These are phyloP conservation scores for Calameuta idolon DNA, from an alignment of 2,888 invertebrate species.

Conservation along the genomic window DNA sequence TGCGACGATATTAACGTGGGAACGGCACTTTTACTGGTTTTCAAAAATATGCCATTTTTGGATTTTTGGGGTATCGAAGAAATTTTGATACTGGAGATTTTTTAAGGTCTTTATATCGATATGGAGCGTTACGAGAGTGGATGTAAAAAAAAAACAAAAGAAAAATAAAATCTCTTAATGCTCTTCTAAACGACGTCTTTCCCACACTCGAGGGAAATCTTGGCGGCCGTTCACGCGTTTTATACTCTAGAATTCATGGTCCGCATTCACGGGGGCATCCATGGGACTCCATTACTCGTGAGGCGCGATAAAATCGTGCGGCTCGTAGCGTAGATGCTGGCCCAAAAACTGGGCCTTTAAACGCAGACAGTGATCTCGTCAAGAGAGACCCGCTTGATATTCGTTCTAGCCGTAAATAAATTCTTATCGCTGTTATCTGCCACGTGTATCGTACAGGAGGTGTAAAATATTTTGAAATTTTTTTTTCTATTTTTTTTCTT, in stretches of 20 bases:
- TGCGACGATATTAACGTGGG: not conserved
- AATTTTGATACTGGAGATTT: not conserved
- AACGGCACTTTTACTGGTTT: not conserved
- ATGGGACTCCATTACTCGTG: conserved; percentile 22
- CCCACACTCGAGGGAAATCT: conserved; percentile 6
- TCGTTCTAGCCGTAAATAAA: conserved; percentile 37
- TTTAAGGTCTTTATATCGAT: not conserved
- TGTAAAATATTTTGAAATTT: not conserved
- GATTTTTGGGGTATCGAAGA: not conserved
- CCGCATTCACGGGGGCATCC: not conserved
- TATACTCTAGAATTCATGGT: not conserved
- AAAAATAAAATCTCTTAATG: not conserved
- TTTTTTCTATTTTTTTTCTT: not conserved
- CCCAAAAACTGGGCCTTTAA: conserved; percentile 2
- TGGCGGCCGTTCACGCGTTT: not conserved
- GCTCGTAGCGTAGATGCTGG: conserved; percentile 28
- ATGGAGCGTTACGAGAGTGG: not conserved
- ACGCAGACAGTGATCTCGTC: not conserved
- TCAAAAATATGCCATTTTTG: not conserved
- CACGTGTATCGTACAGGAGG: not conserved
- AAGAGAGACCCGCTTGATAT: conserved; percentile 11
- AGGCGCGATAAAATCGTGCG: conserved; percentile 39
- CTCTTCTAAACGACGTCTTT: not conserved
- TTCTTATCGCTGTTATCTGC: conserved; percentile 49
- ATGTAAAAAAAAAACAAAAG: not conserved